phyloP scores from a whole-genome alignment of 2,797 vertebrate genomes.

The Sebastes trivittatus region DNA sequence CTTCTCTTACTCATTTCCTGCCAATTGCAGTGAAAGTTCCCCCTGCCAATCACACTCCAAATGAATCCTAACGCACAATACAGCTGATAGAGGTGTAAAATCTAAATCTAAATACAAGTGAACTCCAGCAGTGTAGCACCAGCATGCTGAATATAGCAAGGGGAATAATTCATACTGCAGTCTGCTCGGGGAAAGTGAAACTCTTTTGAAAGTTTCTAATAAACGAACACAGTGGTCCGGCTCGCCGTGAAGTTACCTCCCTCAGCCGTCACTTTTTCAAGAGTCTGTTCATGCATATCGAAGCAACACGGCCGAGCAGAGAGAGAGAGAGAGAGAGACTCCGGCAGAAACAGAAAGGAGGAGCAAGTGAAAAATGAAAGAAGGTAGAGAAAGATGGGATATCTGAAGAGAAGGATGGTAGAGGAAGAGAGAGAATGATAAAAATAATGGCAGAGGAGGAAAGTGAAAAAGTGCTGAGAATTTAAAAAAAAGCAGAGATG shows the following conservation, averaged over 20 bases:
- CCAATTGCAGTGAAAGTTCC: background rate
- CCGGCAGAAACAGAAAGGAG: background rate
- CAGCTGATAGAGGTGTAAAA: slow-evolving; percentile 12
- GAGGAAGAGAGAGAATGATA: background rate
- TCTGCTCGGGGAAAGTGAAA: slow-evolving; percentile 48
- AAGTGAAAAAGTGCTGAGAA: background rate
- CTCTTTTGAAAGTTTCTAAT: slow-evolving; percentile 56
- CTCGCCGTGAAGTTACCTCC: background rate
- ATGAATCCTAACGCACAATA: slow-evolving; percentile 14
- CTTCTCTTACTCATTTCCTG: background rate
- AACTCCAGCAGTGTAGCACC: background rate
- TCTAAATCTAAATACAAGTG: slow-evolving; percentile 17
- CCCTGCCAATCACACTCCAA: background rate
- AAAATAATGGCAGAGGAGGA: background rate
- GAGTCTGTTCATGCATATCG: slow-evolving; percentile 19
- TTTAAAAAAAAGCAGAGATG: background rate
- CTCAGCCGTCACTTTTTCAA: background rate
- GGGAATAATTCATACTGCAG: slow-evolving; percentile 34
- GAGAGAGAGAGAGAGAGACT: background rate
- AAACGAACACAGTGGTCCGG: slow-evolving; percentile 19
- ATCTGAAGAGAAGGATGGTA: background rate
- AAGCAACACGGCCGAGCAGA: slow-evolving; percentile 6
- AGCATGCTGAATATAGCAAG: slow-evolving; percentile 7
- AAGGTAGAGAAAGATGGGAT: background rate
- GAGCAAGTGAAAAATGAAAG: background rate